Conservation (phyloP, 2,888 invertebrate genomes). For the Scelioninae gen. 1 region DNA sequence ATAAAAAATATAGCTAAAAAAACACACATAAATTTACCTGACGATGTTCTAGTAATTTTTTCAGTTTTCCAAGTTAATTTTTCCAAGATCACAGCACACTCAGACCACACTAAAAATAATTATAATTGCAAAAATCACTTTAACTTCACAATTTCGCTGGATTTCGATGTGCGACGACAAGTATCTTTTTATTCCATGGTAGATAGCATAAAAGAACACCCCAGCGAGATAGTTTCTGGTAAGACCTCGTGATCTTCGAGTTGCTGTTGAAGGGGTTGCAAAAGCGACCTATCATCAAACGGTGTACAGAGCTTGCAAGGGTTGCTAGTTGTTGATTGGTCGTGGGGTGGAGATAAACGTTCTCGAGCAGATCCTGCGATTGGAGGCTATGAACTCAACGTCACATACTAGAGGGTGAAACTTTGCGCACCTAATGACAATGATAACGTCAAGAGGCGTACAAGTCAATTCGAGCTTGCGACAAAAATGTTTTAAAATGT, state of each 20-base stretch:
- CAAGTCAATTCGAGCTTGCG: too few species aligned
- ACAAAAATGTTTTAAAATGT: background rate
- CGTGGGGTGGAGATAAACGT: conserved; percentile 67
- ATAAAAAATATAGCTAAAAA: too few species aligned
- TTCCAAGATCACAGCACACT: too few species aligned
- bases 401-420: too few species aligned
- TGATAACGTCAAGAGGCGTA: too few species aligned
- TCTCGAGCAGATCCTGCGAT: background rate
- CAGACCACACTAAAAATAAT: too few species aligned
- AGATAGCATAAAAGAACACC: conserved; percentile 36
- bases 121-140: too few species aligned
- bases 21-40: too few species aligned
- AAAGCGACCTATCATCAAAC: conserved; percentile 61
- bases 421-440: too few species aligned
- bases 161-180: conserved; percentile 21
- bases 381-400: too few species aligned
- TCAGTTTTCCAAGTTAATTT: too few species aligned
- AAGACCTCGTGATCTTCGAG: conserved; percentile 32
- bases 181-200: conserved; percentile 27
- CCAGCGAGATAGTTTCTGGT: conserved; percentile 33
- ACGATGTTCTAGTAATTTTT: too few species aligned
- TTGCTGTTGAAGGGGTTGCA: conserved; percentile 28
- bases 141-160: background rate
- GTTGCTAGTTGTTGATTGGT: conserved; percentile 67
- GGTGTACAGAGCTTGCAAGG: conserved; percentile 52